Evolutionary conservation across 2,888 invertebrate species (phyloP).

Genomic region (Agonopterix arenella): DNA sequence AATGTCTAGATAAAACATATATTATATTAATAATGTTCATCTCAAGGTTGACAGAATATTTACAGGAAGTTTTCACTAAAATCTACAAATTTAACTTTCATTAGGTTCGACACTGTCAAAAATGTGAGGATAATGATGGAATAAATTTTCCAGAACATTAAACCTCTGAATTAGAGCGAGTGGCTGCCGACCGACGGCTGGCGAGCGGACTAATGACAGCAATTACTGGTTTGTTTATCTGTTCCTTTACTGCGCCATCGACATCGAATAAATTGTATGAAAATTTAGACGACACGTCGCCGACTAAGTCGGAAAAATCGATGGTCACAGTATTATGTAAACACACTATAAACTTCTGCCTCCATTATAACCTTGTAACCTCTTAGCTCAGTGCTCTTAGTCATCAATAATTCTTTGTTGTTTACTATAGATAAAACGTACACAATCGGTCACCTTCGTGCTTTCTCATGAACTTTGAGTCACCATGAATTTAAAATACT

Average conservation of each 20-base stretch:
- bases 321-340: no score
- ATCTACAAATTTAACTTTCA: no score
- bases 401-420: no score
- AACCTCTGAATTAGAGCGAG: conserved; percentile 44
- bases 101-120: no score
- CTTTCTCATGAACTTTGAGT: no score
- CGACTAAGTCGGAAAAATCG: background rate
- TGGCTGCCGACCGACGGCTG: conserved; percentile 20
- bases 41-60: no score
- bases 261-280: conserved; percentile 19
- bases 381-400: no score
- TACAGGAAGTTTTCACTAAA: no score
- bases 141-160: conserved; percentile 54
- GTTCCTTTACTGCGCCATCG: conserved; percentile 23
- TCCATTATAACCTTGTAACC: no score
- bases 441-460: background rate
- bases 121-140: conserved; percentile 24
- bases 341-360: no score
- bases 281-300: conserved; percentile 18
- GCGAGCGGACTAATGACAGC: conserved; percentile 30
- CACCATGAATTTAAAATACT: background rate
- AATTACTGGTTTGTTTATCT: conserved; percentile 45
- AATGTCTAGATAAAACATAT: no score
- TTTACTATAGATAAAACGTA: background rate
- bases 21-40: no score